These are phyloP conservation scores for Nixonia krombeini DNA, from an alignment of 1,140 invertebrate genomes.

Conservation along the genomic window DNA sequence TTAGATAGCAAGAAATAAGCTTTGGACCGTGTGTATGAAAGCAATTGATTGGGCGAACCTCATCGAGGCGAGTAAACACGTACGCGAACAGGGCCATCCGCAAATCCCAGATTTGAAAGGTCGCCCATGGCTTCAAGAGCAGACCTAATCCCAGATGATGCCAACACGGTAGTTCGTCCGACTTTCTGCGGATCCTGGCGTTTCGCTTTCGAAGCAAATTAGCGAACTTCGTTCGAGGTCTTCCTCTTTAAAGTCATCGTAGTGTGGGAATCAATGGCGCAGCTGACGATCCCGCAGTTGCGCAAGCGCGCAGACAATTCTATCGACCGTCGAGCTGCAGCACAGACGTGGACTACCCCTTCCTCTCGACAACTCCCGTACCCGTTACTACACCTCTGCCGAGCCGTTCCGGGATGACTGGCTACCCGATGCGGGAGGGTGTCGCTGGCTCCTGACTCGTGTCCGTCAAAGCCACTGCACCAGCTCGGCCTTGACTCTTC, in stretches of 20 bases:
- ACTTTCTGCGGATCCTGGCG: too few species aligned
- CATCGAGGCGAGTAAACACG: too few species aligned
- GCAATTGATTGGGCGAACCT: too few species aligned
- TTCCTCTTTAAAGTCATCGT: slow-evolving; percentile 64
- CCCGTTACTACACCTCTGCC: slow-evolving; percentile 23
- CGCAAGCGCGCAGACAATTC: slow-evolving; percentile 68
- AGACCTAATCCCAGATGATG: too few species aligned
- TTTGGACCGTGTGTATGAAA: too few species aligned
- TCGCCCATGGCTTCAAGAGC: too few species aligned
- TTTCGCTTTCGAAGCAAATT: slow-evolving; percentile 36
- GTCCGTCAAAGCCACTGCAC: too few species aligned
- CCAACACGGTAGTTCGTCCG: too few species aligned
- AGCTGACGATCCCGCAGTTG: slow-evolving; percentile 63
- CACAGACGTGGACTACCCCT: slow-evolving; percentile 67
- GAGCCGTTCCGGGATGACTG: slow-evolving; percentile 9
- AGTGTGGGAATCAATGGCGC: slow-evolving; percentile 64
- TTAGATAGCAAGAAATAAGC: too few species aligned
- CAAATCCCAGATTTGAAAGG: too few species aligned
- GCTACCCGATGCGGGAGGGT: slow-evolving; percentile 8
- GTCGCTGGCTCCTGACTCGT: slow-evolving; percentile 59
- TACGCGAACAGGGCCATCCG: too few species aligned
- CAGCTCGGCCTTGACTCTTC: slow-evolving; percentile 29
- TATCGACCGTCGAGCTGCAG: slow-evolving; percentile 66
- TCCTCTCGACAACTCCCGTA: slow-evolving; percentile 34
- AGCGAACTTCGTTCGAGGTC: slow-evolving; percentile 51